A percentile compares a stretch with the other conserved stretches of the same genome.
phyloP scores from a whole-genome alignment of 2,888 invertebrate species.

The Caenorhabditis japonica region DNA sequence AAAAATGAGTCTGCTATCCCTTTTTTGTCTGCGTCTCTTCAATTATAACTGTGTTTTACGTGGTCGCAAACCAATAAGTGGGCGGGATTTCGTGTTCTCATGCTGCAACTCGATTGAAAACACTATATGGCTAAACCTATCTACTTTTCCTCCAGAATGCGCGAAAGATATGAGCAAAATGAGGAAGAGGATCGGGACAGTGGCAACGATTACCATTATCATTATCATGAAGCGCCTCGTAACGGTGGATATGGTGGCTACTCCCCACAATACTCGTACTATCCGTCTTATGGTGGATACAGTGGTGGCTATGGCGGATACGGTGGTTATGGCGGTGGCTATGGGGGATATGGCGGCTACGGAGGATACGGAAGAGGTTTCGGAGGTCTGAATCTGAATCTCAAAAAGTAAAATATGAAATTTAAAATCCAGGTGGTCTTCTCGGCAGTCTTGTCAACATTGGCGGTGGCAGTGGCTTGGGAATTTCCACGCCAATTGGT shows the following conservation, averaged over 20 bases:
- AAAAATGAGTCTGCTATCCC: too few species aligned
- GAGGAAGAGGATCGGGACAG: constrained; percentile 14
- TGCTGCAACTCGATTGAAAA: too few species aligned
- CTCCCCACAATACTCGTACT: constrained; percentile 9
- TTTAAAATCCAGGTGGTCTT: too few species aligned
- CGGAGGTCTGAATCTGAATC: too few species aligned
- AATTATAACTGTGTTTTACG: too few species aligned
- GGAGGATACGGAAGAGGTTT: too few species aligned
- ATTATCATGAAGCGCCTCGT: constrained; percentile 45
- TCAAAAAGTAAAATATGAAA: too few species aligned
- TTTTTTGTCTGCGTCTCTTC: too few species aligned
- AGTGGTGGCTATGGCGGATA: constrained; percentile 55
- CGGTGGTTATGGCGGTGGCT: constrained; percentile 28
- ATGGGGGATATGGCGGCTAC: too few species aligned
- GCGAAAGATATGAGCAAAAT: constrained; percentile 6
- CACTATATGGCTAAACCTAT: constrained; percentile 1
- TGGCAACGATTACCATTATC: constrained; percentile 41
- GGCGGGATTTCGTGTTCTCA: too few species aligned
- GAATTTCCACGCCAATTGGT: constrained; percentile 57
- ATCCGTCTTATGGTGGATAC: constrained; percentile 34
- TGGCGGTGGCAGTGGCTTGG: constrained; percentile 45
- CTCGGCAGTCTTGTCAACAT: constrained; percentile 29
- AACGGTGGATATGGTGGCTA: constrained; percentile 33
- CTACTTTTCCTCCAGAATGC: constrained; percentile 23
- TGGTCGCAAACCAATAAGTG: too few species aligned